Percentiles rank a stretch among this genome's conserved stretches.
Conservation (phyloP, 30 jellyfish, hydroid and myxozoan genomes). For the Hydra vulgaris region DNA sequence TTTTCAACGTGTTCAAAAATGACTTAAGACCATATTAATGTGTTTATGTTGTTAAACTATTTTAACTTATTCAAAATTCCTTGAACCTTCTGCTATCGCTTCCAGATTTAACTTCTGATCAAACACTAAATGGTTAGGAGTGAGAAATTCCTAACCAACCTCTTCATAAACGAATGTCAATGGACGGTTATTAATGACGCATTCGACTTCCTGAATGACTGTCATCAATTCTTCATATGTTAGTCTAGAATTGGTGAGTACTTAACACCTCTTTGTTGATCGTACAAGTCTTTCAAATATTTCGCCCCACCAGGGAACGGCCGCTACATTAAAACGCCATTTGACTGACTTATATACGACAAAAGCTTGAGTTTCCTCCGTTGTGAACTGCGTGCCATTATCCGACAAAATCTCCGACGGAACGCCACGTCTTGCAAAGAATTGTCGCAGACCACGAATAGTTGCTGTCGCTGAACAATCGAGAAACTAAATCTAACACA, state of each 20-base stretch:
- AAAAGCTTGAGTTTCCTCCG: slow-evolving; percentile 16
- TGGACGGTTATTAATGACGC: slow-evolving; percentile 7
- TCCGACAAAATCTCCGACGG: not conserved
- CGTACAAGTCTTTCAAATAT: slow-evolving; percentile 5
- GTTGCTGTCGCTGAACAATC: slow-evolving; percentile 10
- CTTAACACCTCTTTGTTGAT: slow-evolving; percentile 24
- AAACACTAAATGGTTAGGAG: slow-evolving; percentile 5
- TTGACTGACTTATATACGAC: not conserved
- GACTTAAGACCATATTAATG: not conserved
- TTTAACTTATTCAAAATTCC: not conserved
- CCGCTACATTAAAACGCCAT: slow-evolving; percentile 20
- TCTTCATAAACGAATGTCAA: slow-evolving; percentile 10
- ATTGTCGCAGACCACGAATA: slow-evolving; percentile 9
- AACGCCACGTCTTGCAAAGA: slow-evolving; percentile 4
- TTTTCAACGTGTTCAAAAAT: not conserved
- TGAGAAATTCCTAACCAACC: not conserved
- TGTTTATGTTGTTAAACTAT: not conserved
- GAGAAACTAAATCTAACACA: not conserved
- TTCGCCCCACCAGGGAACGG: slow-evolving; percentile 48
- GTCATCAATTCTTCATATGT: not conserved
- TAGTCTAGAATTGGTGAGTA: not conserved
- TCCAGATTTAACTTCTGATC: not conserved
- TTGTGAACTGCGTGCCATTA: slow-evolving; percentile 8
- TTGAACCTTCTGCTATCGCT: not conserved
- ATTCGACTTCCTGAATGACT: slow-evolving; percentile 1